Evolutionary conservation across 2,797 vertebrate species (phyloP).

Genomic region (Halcyon leucocephala): DNA sequence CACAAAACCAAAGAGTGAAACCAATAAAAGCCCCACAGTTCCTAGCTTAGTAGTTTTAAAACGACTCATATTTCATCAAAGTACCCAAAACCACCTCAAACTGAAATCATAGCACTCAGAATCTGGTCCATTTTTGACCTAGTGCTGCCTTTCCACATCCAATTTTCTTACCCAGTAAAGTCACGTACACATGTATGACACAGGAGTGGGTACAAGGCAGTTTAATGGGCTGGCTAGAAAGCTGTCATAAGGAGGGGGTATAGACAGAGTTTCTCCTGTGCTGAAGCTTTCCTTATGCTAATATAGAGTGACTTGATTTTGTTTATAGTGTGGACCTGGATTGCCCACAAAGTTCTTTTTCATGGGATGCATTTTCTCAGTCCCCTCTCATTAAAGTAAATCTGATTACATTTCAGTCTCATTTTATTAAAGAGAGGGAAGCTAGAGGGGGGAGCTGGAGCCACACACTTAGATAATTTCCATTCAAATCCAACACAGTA

Average conservation of each 20-base stretch:
- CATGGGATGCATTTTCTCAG: constrained; percentile 19
- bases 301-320: constrained; percentile 57
- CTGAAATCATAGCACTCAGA: neutral
- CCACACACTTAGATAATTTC: constrained; percentile 78
- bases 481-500: constrained; percentile 63
- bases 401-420: constrained; percentile 68
- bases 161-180: neutral
- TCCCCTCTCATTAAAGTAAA: constrained; percentile 71
- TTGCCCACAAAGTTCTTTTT: constrained; percentile 57
- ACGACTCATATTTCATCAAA: constrained; percentile 9
- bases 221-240: constrained; percentile 12
- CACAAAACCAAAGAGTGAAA: constrained; percentile 18
- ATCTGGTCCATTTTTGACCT: neutral
- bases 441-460: constrained; percentile 30
- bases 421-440: constrained; percentile 34
- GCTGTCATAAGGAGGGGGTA: neutral
- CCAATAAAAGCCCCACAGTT: constrained; percentile 9
- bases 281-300: constrained; percentile 14
- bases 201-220: neutral
- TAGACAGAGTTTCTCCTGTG: neutral
- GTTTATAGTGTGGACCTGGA: constrained; percentile 50
- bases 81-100: neutral
- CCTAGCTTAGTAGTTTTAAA: constrained; percentile 21
- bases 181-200: neutral
- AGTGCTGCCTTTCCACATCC: neutral